Percentiles rank a stretch among this genome's conserved stretches.
Evolutionary conservation across 2,888 invertebrate genomes (phyloP).

Genomic region (Sphecodes monilicornis): DNA sequence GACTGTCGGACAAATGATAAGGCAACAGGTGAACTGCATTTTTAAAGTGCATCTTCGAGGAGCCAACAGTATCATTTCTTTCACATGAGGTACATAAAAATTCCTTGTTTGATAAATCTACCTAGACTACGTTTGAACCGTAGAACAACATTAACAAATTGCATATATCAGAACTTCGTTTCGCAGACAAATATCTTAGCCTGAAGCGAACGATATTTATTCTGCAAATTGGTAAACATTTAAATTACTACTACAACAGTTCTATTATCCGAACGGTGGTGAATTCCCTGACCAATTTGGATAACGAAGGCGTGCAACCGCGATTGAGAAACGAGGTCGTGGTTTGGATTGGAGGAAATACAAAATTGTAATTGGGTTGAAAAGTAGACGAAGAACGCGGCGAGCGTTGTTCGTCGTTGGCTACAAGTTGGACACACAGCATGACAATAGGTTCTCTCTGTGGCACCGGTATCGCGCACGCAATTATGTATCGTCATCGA

Average conservation of each 20-base stretch:
- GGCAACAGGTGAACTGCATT: neutral
- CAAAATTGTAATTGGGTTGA: neutral
- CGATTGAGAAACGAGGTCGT: neutral
- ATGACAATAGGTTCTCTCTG: neutral
- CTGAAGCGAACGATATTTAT: too few relatives aligned
- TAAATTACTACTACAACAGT: too few relatives aligned
- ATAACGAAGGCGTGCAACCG: neutral
- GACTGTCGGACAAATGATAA: neutral
- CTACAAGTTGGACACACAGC: neutral
- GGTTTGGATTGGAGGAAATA: neutral
- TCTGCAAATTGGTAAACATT: too few relatives aligned
- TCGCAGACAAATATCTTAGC: too few relatives aligned
- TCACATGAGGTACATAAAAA: neutral
- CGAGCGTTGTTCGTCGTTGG: neutral
- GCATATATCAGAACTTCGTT: neutral
- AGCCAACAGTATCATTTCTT: neutral
- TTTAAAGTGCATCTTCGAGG: neutral
- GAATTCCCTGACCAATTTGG: neutral
- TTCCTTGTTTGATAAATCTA: neutral
- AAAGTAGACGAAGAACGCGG: slow-evolving; percentile 1
- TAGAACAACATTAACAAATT: neutral
- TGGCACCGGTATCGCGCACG: neutral
- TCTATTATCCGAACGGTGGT: neutral
- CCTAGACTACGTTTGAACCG: neutral
- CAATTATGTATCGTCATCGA: slow-evolving; percentile 5